phyloP scores from a whole-genome alignment of 2,797 vertebrate species.

The Rhinophrynus dorsalis region DNA sequence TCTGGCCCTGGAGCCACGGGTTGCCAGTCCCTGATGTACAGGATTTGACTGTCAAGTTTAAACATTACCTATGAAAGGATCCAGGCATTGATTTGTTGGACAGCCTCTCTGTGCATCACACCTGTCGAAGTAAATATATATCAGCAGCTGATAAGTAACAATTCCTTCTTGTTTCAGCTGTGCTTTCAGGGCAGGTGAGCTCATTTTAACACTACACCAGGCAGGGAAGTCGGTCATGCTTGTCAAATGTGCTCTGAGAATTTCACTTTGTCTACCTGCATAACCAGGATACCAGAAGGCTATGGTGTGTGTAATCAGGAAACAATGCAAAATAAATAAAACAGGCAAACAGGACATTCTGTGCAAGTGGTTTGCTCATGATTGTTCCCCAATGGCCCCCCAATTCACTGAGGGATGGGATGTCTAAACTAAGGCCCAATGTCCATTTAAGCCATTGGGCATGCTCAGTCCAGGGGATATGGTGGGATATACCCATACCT shows the following conservation, averaged over 20 bases:
- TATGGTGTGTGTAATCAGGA: background rate
- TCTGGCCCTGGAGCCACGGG: no score
- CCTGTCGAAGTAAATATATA: background rate
- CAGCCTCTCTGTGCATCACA: background rate
- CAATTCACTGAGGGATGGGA: no score
- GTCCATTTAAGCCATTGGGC: no score
- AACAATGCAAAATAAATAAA: no score
- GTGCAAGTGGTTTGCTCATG: no score
- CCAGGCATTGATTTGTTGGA: background rate
- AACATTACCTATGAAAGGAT: background rate
- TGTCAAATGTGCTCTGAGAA: background rate
- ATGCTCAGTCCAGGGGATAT: no score
- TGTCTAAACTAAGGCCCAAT: no score
- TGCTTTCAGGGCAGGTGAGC: background rate
- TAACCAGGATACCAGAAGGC: background rate
- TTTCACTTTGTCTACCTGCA: conserved; percentile 27
- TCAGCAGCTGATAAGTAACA: conserved; percentile 30
- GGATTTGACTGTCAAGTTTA: no score
- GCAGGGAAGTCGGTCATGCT: conserved; percentile 23
- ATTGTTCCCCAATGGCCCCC: no score
- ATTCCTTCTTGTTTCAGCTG: conserved; percentile 9
- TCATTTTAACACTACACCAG: conserved; percentile 31
- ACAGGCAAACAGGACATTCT: no score
- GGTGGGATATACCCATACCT: no score
- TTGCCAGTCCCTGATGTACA: no score